phyloP scores from a whole-genome alignment of 2,113 vertebrate species.

The Castor canadensis region DNA sequence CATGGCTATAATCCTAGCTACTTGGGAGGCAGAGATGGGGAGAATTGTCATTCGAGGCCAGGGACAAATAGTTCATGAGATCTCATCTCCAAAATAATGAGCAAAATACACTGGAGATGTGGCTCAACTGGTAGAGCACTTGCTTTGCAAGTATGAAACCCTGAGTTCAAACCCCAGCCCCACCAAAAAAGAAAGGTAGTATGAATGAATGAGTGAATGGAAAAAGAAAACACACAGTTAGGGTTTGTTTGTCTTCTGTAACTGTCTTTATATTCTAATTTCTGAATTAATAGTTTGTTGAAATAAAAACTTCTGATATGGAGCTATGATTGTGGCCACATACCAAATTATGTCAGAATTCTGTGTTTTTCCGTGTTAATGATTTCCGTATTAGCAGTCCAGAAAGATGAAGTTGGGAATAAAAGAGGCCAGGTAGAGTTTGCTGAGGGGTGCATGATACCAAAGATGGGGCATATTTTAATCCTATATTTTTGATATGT shows the following conservation, averaged over 20 bases:
- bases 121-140: too few relatives aligned
- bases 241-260: not conserved
- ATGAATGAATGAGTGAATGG: too few relatives aligned
- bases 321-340: not conserved
- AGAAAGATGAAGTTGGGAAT: not conserved
- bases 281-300: conserved; percentile 10
- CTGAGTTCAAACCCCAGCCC: too few relatives aligned
- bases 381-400: not conserved
- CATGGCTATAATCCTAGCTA: too few relatives aligned
- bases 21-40: too few relatives aligned
- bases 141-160: too few relatives aligned
- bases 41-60: too few relatives aligned
- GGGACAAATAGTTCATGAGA: too few relatives aligned
- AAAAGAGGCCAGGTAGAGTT: not conserved
- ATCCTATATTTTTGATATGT: not conserved
- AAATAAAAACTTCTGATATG: not conserved
- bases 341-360: not conserved
- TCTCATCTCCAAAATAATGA: too few relatives aligned
- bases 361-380: not conserved
- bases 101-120: too few relatives aligned
- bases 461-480: not conserved
- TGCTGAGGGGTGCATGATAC: not conserved
- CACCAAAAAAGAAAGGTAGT: too few relatives aligned
- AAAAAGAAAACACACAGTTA: too few relatives aligned
- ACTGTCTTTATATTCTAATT: not conserved